A percentile compares a stretch with the other conserved stretches of the same genome.
Conservation (phyloP, 2,888 invertebrate genomes). For the Agonum fuliginosum region DNA sequence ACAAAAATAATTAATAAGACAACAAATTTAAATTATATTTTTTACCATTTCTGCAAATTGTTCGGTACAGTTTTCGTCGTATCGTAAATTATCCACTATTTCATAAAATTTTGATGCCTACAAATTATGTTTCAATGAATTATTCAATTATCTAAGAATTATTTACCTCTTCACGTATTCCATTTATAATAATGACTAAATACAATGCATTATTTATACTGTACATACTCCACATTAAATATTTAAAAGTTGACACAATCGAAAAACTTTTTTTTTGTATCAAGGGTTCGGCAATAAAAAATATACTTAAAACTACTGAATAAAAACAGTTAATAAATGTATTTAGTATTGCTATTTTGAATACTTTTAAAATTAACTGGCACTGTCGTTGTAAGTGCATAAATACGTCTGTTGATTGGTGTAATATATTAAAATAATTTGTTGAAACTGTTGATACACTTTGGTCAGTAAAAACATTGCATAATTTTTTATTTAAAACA, state of each 20-base stretch:
- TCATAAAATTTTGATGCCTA: background rate
- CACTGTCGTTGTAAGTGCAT: background rate
- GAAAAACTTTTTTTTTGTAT: background rate
- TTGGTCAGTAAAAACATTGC: background rate
- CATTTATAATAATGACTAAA: background rate
- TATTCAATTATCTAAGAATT: background rate
- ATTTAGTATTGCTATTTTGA: background rate
- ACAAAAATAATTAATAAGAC: background rate
- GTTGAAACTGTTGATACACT: background rate
- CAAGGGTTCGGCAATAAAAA: background rate
- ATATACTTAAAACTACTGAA: background rate
- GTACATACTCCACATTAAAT: background rate
- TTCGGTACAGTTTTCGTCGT: background rate
- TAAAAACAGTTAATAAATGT: background rate
- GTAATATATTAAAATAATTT: conserved; percentile 2
- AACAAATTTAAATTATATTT: background rate
- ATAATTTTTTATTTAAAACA: background rate
- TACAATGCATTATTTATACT: background rate
- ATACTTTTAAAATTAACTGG: background rate
- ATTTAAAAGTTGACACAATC: background rate
- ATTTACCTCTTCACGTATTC: background rate
- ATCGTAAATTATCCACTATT: background rate
- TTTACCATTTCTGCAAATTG: background rate
- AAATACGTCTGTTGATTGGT: background rate
- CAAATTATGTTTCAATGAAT: background rate